A percentile compares a stretch with the other conserved stretches of the same genome.
These are phyloP conservation scores for Aythya baeri DNA, from an alignment of 2,113 vertebrate species.

Conservation along the genomic window DNA sequence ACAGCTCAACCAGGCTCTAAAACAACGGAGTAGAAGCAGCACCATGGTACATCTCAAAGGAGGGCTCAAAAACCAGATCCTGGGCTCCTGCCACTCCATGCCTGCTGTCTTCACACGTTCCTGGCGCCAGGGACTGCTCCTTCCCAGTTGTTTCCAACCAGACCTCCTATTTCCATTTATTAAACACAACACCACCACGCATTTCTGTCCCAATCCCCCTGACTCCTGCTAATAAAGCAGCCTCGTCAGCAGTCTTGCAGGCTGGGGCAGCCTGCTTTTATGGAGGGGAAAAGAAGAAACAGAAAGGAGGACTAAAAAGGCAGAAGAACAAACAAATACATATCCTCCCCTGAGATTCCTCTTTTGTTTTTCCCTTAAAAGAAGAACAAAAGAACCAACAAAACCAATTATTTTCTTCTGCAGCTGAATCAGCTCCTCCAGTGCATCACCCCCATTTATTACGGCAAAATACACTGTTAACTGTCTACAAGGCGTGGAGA, in stretches of 20 bases:
- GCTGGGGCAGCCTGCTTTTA: constrained; percentile 42
- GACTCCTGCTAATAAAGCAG: constrained; percentile 47
- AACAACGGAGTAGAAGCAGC: not conserved
- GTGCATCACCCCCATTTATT: constrained; percentile 31
- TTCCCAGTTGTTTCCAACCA: constrained; percentile 31
- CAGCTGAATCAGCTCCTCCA: constrained; percentile 25
- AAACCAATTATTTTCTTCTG: not conserved
- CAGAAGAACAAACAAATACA: constrained; percentile 42
- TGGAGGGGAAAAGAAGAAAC: not conserved
- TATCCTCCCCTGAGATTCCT: constrained; percentile 17
- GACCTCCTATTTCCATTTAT: constrained; percentile 7
- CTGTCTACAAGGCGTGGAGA: not conserved
- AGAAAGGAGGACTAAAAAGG: constrained; percentile 42
- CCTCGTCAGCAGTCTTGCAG: constrained; percentile 37
- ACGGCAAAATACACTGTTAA: constrained; percentile 43
- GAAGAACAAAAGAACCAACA: not conserved
- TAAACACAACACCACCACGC: not conserved
- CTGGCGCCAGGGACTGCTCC: not conserved
- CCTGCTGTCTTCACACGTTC: not conserved
- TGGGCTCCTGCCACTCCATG: not conserved
- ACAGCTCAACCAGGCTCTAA: not conserved
- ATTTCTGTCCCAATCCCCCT: constrained; percentile 38
- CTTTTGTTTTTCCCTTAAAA: constrained; percentile 18
- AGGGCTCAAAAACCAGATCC: not conserved
- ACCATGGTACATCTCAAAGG: not conserved